phyloP scores from a whole-genome alignment of 2,888 invertebrate species.

The Orthosia cruda region DNA sequence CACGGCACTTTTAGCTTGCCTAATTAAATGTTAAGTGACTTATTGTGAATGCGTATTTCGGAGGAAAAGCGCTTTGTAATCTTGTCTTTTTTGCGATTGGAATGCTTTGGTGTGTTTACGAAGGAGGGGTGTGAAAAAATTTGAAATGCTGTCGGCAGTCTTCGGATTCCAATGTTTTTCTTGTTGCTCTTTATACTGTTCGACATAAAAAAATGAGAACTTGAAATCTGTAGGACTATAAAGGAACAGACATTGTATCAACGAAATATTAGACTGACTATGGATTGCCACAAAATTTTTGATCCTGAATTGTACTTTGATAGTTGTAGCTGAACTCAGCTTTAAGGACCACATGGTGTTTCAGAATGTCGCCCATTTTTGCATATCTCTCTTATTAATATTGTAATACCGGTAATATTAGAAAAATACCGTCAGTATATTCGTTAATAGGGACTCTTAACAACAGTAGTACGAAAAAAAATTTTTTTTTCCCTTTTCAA shows the following conservation, averaged over 20 bases:
- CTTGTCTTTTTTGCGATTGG: constrained; percentile 48
- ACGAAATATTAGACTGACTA: no score
- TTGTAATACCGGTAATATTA: constrained; percentile 16
- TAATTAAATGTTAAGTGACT: constrained; percentile 73
- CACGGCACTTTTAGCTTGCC: constrained; percentile 67
- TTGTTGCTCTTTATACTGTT: not conserved
- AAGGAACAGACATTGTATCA: no score
- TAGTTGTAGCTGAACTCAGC: no score
- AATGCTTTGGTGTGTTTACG: constrained; percentile 12
- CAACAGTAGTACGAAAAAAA: constrained; percentile 35
- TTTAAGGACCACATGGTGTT: not conserved
- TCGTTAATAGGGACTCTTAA: constrained; percentile 22
- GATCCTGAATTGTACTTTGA: no score
- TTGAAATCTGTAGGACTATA: no score
- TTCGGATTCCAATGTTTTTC: constrained; percentile 1
- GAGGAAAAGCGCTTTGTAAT: constrained; percentile 55
- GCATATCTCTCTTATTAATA: constrained; percentile 1
- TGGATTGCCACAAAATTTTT: no score
- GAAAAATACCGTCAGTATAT: constrained; percentile 15
- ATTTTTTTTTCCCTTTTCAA: constrained; percentile 40
- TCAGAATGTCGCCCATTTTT: not conserved
- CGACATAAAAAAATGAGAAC: no score
- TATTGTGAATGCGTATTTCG: constrained; percentile 64
- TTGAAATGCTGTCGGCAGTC: not conserved
- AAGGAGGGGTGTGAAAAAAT: constrained; percentile 5